Evolutionary conservation across 2,797 vertebrate species (phyloP), one percentile per base, ranked within the genome.

Genomic region (Pampus argenteus): DNA sequence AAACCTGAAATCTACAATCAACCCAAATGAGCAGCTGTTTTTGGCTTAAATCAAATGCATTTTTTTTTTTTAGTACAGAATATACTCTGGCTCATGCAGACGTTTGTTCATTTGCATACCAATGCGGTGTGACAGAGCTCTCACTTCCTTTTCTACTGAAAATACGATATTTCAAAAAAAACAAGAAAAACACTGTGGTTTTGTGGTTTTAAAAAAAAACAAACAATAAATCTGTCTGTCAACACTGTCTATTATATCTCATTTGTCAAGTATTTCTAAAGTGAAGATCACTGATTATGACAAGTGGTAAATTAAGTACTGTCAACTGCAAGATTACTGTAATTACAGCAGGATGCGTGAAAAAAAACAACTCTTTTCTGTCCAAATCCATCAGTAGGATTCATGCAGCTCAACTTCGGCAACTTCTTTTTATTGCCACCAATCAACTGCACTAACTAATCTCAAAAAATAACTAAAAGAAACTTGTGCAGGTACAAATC

Each of bases 1-100:
- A 31, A 55, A 40, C 15, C 0, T 4, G 3, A 25, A 70, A 64
- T 42, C 3, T 58, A 6, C 48, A 54, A 63, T 18, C 26, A 15
- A 60, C 10, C 15, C 29, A 55, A 49, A 31, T 17, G 64, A 74
- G 18, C 47, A 42, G 20, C 25, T 59, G 14, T 29, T 55, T 60
- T 40, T 3, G 22, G 22, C 18, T 38, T 20, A 17, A 36, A 34
- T 26, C 14, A 13, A 28, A 47, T 31, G 9, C 7, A 45, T 64
- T 73, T 15, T 13, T 57, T n/a, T n/a, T n/a, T n/a, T n/a, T n/a
- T n/a, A n/a, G 11, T n/a, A 3, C 0, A 22, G 40, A n/a, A 66
- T 47, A 54, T 58, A 14, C 20, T 18, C 34, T 8, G 23, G 3
- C 42, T 47, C 28, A 38, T 36, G 7, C 26, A 42, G 11, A 55